Evolutionary conservation across 1,140 invertebrate genomes (phyloP).

Genomic region (Euura lappo): DNA sequence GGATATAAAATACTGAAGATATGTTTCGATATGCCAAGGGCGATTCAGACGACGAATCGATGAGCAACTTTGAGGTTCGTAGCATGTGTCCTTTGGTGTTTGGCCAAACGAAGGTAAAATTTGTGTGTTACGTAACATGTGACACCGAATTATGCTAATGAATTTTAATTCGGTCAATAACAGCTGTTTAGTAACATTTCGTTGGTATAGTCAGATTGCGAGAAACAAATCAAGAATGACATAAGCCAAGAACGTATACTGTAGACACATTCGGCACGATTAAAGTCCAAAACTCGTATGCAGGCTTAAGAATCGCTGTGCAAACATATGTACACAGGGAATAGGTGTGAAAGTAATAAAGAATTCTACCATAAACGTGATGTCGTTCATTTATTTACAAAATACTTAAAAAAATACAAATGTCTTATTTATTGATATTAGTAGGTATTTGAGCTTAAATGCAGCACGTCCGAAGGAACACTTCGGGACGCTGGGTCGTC

Average conservation of each 20-base stretch:
- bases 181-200: not conserved
- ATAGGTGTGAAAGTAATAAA: not conserved
- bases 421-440: not conserved
- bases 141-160: conserved; percentile 1
- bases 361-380: not conserved
- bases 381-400: not conserved
- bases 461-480: no score
- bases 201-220: not conserved
- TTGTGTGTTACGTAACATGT: not conserved
- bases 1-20: no score
- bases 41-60: not conserved
- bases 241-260: not conserved
- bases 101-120: not conserved
- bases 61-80: not conserved
- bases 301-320: no score
- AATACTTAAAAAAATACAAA: conserved; percentile 5
- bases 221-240: not conserved
- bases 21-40: not conserved
- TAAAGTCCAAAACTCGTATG: no score
- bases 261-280: no score
- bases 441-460: no score
- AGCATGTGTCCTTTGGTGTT: no score
- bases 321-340: no score
- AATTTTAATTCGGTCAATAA: not conserved
- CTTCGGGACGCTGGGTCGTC: no score